Base-by-base conservation (phyloP, 1,140 invertebrate genomes). In the Stenopsyche tienmushanensis region DNA sequence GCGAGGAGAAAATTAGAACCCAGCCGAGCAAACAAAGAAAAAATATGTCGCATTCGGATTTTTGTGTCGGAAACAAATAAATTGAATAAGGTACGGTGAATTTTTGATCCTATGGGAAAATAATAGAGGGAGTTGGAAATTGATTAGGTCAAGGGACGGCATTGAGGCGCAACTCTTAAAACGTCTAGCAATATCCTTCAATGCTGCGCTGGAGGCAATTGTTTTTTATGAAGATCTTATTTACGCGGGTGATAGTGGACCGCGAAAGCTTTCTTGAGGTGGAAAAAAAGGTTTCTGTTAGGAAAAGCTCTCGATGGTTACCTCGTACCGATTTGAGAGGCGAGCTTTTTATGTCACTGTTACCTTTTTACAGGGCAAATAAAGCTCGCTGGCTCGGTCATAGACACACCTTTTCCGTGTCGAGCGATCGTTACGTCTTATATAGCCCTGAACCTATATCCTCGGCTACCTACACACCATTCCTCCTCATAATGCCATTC, bases 341-440 rank as follows among this genome's bases (percentile, higher is more conserved):
- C n/a, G 13, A 26, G 50, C 50, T 53, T 53, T 53, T 53, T 53
- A 53, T 53, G 50, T 53, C 21, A 53, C 34, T 23, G 34, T 59
- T 59, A 65, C 54, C 64, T 65, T 66, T 66, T 66, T 66, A 62
- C 57, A 60, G 50, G 58, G 57, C 64, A 53, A 66, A 66, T 66
- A 66, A 66, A 66, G 64, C 64, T 65, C 54, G 63, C 54, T 45
- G 62, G 54, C 25, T 62, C 58, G 49, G 39, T 59, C 58, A 45
- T 64, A 54, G 62, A 64, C 62, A 64, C 62, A 64, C 62, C 62
- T 64, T 64, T 64, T 64, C 62, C 62, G 52, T 64, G 62, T 64
- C 62, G 23, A 21, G 21, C 2, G 62, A 55, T 54, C 62, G 62
- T 64, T 64, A 64, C 62, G 50, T 64, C 59, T 62, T 62, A 62